phyloP scores from a whole-genome alignment of 2,888 invertebrate species.

The Monoplex corrugatus region DNA sequence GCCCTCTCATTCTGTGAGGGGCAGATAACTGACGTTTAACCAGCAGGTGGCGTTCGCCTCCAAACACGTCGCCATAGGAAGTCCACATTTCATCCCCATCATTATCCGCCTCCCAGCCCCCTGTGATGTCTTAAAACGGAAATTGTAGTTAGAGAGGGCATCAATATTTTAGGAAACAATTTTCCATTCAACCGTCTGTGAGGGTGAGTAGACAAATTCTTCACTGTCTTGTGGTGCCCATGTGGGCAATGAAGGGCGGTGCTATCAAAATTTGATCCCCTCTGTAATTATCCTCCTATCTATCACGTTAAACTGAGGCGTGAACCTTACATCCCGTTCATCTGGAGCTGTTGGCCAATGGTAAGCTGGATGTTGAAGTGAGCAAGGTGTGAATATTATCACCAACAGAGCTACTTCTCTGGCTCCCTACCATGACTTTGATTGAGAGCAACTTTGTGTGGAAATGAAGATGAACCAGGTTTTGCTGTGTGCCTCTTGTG shows the following conservation, averaged over 20 bases:
- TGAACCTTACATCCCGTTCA: conserved; percentile 35
- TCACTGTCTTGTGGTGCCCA: conserved; percentile 1
- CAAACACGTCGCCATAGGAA: conserved; percentile 51
- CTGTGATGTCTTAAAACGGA: conserved; percentile 52
- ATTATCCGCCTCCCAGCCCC: conserved; percentile 35
- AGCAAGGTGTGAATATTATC: conserved; percentile 3
- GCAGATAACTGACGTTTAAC: conserved; percentile 48
- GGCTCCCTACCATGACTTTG: background rate
- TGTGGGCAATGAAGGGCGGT: conserved; percentile 35
- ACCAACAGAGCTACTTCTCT: conserved; percentile 32
- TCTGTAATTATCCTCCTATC: conserved; percentile 40
- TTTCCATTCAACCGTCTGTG: conserved; percentile 48
- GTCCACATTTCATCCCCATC: conserved; percentile 52
- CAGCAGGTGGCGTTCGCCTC: conserved; percentile 49
- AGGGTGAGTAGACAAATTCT: conserved; percentile 44
- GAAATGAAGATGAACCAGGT: background rate
- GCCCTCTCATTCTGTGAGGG: conserved; percentile 40
- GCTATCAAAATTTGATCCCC: conserved; percentile 40
- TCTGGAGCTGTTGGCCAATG: background rate
- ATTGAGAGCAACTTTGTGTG: conserved; percentile 32
- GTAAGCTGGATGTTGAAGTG: background rate
- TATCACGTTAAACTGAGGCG: conserved; percentile 48
- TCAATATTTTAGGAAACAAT: conserved; percentile 53
- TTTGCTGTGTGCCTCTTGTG: no score
- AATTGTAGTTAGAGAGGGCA: conserved; percentile 50